These are phyloP conservation scores for Sthenelais limicola DNA, from an alignment of 2,888 invertebrate genomes.

Conservation along the genomic window DNA sequence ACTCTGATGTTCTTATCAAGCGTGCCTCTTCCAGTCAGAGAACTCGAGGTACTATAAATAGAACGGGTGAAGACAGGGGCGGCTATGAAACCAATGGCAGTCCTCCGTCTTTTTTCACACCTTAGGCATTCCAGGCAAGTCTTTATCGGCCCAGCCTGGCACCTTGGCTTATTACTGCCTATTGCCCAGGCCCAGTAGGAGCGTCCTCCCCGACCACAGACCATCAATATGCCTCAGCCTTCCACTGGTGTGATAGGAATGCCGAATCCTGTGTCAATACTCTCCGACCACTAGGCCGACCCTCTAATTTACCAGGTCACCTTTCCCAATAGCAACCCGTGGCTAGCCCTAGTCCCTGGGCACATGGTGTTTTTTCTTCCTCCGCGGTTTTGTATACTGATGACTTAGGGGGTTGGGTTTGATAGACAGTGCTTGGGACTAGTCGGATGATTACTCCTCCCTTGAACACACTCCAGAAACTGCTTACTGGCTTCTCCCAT, in stretches of 20 bases:
- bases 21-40: no score
- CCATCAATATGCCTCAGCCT: conserved; percentile 29
- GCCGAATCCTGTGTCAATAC: conserved; percentile 29
- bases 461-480: no score
- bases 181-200: conserved; percentile 14
- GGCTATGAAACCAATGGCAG: neutral
- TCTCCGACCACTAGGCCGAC: neutral
- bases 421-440: no score
- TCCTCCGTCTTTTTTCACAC: neutral
- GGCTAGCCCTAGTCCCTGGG: neutral
- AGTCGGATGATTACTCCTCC: no score
- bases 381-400: no score
- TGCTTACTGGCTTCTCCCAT: no score
- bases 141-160: conserved; percentile 8
- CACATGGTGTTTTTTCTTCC: no score
- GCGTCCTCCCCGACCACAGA: conserved; percentile 1
- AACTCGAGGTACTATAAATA: neutral
- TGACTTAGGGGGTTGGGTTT: no score
- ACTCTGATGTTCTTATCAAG: no score
- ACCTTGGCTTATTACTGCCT: conserved; percentile 15
- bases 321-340: conserved; percentile 18
- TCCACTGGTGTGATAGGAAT: conserved; percentile 28
- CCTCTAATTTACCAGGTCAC: conserved; percentile 33
- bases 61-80: neutral
- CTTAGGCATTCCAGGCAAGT: conserved; percentile 8